Base-by-base conservation (phyloP, 2,888 invertebrate genomes). In the Stegophylla sp. region DNA sequence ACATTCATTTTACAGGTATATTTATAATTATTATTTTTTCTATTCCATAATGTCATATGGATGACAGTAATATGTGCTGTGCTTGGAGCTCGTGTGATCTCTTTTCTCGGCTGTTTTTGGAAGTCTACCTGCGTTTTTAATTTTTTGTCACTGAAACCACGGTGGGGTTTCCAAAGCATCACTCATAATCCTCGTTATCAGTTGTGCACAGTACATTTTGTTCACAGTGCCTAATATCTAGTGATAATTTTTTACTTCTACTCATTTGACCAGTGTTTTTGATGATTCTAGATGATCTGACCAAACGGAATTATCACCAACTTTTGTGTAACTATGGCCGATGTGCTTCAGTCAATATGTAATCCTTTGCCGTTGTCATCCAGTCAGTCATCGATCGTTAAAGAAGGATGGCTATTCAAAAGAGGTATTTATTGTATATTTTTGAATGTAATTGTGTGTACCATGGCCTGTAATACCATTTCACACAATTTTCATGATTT, bases 391-490 rank as follows among this genome's bases (percentile, higher is more conserved):
- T 72, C 82, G 2, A 82, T 97, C 85, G 92, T 97, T 83, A 96
- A 96, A 88, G 96, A 98, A 88, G 98, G 98, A 84, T 97, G 96
- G 95, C 90, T 98, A 82, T 93, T 92, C 88, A 98, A 98, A 89
- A 91, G 97, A 86, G 92, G 91, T 82, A 45, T 51, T 26, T 48
- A 9, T 3, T n/a, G n/a, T 51, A 34, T 34, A 34, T 5, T 72
- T 48, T 23, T 1, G n/a, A n/a, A n/a, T n/a, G n/a, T n/a, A n/a
- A n/a, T n/a, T n/a, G n/a, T n/a, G n/a, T n/a, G n/a, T 73, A 23
- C 12, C 53, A 13, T 20, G n/a, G 34, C 34, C 7, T 7, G 34
- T 34, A 34, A 5, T 53, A 7, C n/a, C n/a, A 61, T 28, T 17
- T 13, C 2, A 28, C 28, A 13, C 13, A 48, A 10, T 20, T 23